Base-by-base conservation (phyloP, 1,140 invertebrate species). In the Metaphire vulgaris region DNA sequence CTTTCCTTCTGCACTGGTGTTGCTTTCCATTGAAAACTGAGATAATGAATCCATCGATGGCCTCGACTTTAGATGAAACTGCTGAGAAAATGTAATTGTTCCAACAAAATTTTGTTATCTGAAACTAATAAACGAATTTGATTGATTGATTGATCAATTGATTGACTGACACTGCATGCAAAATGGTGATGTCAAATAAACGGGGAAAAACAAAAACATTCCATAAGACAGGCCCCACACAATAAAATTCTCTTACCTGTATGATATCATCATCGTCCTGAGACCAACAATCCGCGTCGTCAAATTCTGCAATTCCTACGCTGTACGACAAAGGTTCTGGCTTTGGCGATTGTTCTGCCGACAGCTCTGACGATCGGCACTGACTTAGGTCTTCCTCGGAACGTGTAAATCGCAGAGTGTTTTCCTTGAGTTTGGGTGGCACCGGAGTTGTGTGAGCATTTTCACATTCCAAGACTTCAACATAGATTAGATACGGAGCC, bases 401-500 rank as follows among this genome's bases (percentile, higher is more conserved):
- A 83, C 93, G 92, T 0, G 95, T 96, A 83, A 96, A 95, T 80
- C 94, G 88, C 78, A 95, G 86, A 14, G 90, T 90, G 81, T 85
- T 85, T 80, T 86, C 83, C 16, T 71, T 69, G 69, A 92, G 90
- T 87, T 95, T 92, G 65, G 89, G 87, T 78, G 92, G 92, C 70
- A 97, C 88, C 21, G 92, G 90, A 21, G 91, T 91, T 16, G 90
- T 91, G 78, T 92, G 79, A 67, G 95, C 89, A 82, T 97, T 93
- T 31, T 93, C 91, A 34, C 97, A 94, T 87, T 96, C 93, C 21
- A 99, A 75, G 1, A 97, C 94, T 88, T 99, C 97, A 33, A 98
- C 92, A 86, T 98, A 99, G 81, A 99, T 92, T 82, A 99, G 93
- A 85, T 97, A 99, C 0, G 97, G 97, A 67, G 97, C 95, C 92